A percentile compares a stretch with the other conserved stretches of the same genome.
These are phyloP conservation scores for Mico argentatus DNA, from an alignment of 2,797 vertebrate genomes.

Conservation along the genomic window DNA sequence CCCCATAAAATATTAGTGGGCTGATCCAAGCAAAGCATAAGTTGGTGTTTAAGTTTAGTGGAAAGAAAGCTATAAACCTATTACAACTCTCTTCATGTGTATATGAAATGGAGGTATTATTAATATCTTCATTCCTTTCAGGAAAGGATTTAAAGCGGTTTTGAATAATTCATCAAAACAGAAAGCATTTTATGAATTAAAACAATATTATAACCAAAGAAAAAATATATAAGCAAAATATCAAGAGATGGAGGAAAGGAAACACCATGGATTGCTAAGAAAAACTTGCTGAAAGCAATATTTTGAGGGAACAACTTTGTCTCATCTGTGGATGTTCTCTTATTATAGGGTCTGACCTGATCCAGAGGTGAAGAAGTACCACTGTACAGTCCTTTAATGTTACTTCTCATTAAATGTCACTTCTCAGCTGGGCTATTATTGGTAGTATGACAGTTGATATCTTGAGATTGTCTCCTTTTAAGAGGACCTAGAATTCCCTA, in stretches of 20 bases:
- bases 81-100: neutral
- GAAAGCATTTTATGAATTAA: neutral
- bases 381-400: neutral
- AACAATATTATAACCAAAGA: neutral
- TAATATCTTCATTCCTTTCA: neutral
- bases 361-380: neutral
- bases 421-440: neutral
- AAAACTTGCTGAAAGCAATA: neutral
- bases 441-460: neutral
- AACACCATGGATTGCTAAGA: neutral
- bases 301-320: neutral
- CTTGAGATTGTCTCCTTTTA: neutral
- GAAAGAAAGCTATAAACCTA: neutral
- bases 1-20: neutral
- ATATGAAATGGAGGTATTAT: neutral
- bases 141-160: neutral
- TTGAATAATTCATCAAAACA: neutral
- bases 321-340: neutral
- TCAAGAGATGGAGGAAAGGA: neutral
- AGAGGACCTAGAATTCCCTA: neutral
- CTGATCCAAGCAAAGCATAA: constrained; percentile 8
- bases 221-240: constrained; percentile 30
- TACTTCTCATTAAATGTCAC: neutral
- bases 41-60: neutral
- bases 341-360: neutral